Conservation (phyloP, 2,888 invertebrate genomes). For the Frankliniella intonsa region DNA sequence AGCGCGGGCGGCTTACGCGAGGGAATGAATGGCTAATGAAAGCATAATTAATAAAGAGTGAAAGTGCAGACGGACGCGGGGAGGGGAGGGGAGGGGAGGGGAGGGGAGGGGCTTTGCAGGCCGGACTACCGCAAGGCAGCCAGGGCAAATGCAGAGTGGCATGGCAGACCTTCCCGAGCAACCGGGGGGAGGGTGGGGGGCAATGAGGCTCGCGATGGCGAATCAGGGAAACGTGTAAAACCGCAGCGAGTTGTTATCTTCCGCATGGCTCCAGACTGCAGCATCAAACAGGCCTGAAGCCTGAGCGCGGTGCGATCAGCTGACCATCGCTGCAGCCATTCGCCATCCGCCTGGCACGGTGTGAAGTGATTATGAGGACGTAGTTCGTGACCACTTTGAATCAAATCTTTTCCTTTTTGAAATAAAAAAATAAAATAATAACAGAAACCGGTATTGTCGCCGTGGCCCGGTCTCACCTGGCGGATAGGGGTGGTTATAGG, state of each 20-base stretch:
- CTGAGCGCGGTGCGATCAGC: background rate
- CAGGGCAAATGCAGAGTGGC: too few species aligned
- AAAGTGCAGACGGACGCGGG: constrained; percentile 6
- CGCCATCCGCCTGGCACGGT: background rate
- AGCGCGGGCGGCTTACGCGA: background rate
- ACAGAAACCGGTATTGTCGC: too few species aligned
- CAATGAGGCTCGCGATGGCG: background rate
- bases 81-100: background rate
- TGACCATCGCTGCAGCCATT: background rate
- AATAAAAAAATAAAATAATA: background rate
- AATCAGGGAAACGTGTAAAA: background rate
- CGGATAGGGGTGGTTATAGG: too few species aligned
- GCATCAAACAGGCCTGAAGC: background rate
- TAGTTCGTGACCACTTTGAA: background rate
- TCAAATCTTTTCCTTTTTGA: background rate
- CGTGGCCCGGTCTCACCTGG: too few species aligned
- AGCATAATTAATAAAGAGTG: constrained; percentile 27
- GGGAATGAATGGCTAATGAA: constrained; percentile 5
- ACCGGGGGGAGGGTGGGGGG: background rate
- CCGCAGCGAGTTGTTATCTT: background rate
- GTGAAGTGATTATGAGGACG: too few species aligned
- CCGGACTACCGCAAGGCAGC: too few species aligned
- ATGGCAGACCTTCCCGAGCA: background rate
- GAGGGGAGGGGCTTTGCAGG: background rate
- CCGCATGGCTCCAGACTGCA: background rate